phyloP scores from a whole-genome alignment of 2,888 invertebrate species.

The Synergus itoensis region DNA sequence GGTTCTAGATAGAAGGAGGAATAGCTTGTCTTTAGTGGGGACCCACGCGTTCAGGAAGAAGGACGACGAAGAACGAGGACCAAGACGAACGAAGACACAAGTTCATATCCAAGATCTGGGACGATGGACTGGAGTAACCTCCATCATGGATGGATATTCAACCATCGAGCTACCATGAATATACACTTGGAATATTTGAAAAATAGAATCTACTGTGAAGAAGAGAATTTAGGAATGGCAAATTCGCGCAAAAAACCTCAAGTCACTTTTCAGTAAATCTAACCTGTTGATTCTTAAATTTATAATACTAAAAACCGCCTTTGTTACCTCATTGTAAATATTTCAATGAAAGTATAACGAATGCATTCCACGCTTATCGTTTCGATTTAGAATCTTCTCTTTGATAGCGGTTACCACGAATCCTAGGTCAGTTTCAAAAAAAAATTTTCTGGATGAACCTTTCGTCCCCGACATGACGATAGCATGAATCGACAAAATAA shows the following conservation, averaged over 20 bases:
- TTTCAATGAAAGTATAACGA: no score
- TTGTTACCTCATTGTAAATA: no score
- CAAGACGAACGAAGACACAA: conserved; percentile 70
- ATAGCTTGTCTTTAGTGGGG: conserved; percentile 21
- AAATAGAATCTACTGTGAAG: conserved; percentile 13
- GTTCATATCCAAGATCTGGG: conserved; percentile 76
- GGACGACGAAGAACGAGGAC: conserved; percentile 57
- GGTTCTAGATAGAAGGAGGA: background rate
- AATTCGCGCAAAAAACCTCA: background rate
- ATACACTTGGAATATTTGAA: conserved; percentile 44
- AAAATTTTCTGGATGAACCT: no score
- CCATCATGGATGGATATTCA: conserved; percentile 76
- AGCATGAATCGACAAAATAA: no score
- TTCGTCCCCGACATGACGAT: no score
- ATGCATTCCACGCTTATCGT: no score
- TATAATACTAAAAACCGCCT: no score
- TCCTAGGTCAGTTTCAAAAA: no score
- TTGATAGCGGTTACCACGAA: no score
- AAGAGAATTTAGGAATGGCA: background rate
- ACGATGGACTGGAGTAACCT: conserved; percentile 77
- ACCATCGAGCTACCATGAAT: conserved; percentile 55
- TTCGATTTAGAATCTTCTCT: no score
- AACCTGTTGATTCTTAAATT: background rate
- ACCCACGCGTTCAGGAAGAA: conserved; percentile 55
- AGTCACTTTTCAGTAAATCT: background rate